Evolutionary conservation across 2,888 invertebrate genomes (phyloP).

Genomic region (Morpho helenor): DNA sequence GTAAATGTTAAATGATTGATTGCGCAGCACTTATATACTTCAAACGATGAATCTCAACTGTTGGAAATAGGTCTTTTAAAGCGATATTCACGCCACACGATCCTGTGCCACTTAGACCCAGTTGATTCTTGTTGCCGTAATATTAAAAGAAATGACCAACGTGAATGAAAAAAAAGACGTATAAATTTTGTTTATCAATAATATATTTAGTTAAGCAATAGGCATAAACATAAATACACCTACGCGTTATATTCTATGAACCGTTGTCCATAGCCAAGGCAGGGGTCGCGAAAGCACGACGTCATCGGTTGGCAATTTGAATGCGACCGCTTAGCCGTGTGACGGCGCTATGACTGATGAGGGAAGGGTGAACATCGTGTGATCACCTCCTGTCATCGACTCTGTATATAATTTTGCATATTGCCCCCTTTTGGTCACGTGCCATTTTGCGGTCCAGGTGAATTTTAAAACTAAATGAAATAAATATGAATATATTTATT

Average conservation of each 20-base stretch:
- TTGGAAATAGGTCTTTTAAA: too few relatives aligned
- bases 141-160: too few relatives aligned
- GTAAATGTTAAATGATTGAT: too few relatives aligned
- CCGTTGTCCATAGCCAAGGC: slow-evolving; percentile 55
- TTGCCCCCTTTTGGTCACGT: slow-evolving; percentile 47
- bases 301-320: slow-evolving; percentile 78
- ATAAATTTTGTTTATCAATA: too few relatives aligned
- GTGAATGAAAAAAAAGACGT: too few relatives aligned
- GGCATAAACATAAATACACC: slow-evolving; percentile 4
- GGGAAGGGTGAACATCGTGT: slow-evolving; percentile 72
- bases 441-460: slow-evolving; percentile 46
- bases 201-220: neutral
- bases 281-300: slow-evolving; percentile 74
- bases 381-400: slow-evolving; percentile 65
- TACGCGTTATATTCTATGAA: slow-evolving; percentile 34
- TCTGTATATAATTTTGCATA: slow-evolving; percentile 65
- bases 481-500: too few relatives aligned
- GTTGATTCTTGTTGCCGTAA: too few relatives aligned
- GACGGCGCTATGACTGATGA: slow-evolving; percentile 75
- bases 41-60: too few relatives aligned
- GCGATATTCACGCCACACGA: too few relatives aligned
- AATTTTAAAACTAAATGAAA: slow-evolving; percentile 10
- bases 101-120: too few relatives aligned
- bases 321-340: slow-evolving; percentile 75
- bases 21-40: too few relatives aligned